Conservation (phyloP, 2,113 vertebrate genomes). For the Podiceps cristatus region DNA sequence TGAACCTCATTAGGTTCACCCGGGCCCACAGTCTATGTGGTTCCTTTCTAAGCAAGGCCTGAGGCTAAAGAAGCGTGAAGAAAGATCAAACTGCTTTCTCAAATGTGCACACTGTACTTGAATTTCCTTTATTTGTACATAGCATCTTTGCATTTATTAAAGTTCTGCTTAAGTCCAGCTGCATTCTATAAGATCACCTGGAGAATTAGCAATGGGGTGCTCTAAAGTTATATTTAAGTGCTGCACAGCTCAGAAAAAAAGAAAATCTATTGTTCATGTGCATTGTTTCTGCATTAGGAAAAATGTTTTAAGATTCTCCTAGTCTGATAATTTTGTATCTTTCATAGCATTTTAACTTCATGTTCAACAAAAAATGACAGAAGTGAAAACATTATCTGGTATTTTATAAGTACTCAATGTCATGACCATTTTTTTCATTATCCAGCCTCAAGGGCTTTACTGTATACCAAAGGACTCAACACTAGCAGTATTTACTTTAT, state of each 20-base stretch:
- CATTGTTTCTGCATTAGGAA: not conserved
- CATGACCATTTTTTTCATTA: not conserved
- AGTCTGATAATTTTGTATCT: not conserved
- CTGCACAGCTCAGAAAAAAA: not conserved
- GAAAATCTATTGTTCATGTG: accelerated
- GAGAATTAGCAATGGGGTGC: not conserved
- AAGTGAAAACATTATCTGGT: too few species aligned
- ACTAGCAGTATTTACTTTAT: not conserved
- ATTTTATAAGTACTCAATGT: not conserved
- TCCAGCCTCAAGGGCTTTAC: not conserved
- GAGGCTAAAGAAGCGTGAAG: not conserved
- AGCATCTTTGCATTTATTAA: not conserved
- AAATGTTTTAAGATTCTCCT: not conserved
- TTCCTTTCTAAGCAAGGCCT: not conserved
- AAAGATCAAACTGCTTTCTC: not conserved
- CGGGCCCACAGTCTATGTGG: too few species aligned
- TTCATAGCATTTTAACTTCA: not conserved
- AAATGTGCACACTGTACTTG: not conserved
- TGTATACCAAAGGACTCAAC: not conserved
- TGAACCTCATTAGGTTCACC: too few species aligned
- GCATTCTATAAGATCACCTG: not conserved
- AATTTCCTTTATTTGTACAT: not conserved
- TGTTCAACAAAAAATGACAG: not conserved
- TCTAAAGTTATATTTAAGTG: not conserved
- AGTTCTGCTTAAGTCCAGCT: not conserved